These are phyloP conservation scores for Polymixis lichenea DNA, from an alignment of 2,888 invertebrate species.

Conservation along the genomic window DNA sequence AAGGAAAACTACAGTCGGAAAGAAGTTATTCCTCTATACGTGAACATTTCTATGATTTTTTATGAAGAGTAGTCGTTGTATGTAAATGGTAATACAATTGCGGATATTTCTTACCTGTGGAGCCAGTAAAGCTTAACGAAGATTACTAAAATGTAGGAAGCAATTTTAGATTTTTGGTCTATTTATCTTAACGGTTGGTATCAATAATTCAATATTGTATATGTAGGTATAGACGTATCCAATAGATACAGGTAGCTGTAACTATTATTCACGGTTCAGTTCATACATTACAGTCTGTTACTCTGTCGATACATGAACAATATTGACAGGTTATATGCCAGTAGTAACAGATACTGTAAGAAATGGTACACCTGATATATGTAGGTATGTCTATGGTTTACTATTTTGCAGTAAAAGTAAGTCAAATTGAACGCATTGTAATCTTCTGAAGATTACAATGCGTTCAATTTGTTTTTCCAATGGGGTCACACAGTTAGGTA, in stretches of 20 bases:
- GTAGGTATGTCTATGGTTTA: neutral
- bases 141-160: too few relatives aligned
- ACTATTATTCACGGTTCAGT: slow-evolving; percentile 18
- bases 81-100: neutral
- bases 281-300: slow-evolving; percentile 7
- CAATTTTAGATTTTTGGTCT: too few relatives aligned
- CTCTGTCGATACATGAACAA: slow-evolving; percentile 26
- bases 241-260: neutral
- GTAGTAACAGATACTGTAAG: slow-evolving; percentile 5
- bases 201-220: neutral
- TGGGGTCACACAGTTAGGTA: neutral
- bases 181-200: neutral
- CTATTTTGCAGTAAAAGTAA: too few relatives aligned
- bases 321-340: slow-evolving; percentile 32
- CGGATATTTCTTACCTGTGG: neutral
- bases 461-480: neutral
- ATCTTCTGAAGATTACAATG: too few relatives aligned
- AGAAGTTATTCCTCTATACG: too few relatives aligned
- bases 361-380: too few relatives aligned
- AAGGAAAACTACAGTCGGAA: neutral
- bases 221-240: neutral
- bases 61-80: neutral
- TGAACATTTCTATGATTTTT: slow-evolving; percentile 1
- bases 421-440: too few relatives aligned
- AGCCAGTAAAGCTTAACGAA: too few relatives aligned